Conservation (phyloP, 2,113 vertebrate species). For the Gyps fulvus region DNA sequence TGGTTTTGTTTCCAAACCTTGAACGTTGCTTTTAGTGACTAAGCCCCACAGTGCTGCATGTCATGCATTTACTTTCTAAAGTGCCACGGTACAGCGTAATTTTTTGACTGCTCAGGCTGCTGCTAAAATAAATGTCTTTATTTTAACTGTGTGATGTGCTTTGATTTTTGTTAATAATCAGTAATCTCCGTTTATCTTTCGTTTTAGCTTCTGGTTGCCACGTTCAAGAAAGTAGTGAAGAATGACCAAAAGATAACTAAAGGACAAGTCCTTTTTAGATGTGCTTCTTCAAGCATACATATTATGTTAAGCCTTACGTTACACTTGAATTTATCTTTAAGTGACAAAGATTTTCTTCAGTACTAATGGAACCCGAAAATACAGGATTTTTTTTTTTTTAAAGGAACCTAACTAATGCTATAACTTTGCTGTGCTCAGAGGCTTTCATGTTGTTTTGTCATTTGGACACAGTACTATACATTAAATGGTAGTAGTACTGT, state of each 20-base stretch:
- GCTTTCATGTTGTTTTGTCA: background rate
- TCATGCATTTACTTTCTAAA: fast-evolving
- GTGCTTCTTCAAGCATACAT: background rate
- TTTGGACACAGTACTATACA: background rate
- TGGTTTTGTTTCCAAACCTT: background rate
- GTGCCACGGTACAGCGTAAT: fast-evolving
- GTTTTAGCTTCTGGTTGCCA: background rate
- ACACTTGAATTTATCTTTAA: background rate
- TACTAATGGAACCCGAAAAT: background rate
- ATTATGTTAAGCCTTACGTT: background rate
- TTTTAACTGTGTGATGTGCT: background rate
- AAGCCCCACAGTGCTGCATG: fast-evolving
- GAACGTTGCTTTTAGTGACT: no score
- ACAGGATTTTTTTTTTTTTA: background rate
- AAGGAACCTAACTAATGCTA: background rate
- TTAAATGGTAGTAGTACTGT: background rate
- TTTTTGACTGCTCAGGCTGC: background rate
- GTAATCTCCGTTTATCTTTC: background rate
- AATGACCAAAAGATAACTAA: background rate
- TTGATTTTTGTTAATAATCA: background rate
- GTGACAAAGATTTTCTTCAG: background rate
- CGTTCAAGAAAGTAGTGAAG: background rate
- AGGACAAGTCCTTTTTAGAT: background rate
- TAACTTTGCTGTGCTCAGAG: background rate
- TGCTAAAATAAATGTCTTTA: background rate